Percentiles rank a stretch among this genome's conserved stretches.
Evolutionary conservation across 2,113 vertebrate species (phyloP).

Genomic region (Trogon melanurus): DNA sequence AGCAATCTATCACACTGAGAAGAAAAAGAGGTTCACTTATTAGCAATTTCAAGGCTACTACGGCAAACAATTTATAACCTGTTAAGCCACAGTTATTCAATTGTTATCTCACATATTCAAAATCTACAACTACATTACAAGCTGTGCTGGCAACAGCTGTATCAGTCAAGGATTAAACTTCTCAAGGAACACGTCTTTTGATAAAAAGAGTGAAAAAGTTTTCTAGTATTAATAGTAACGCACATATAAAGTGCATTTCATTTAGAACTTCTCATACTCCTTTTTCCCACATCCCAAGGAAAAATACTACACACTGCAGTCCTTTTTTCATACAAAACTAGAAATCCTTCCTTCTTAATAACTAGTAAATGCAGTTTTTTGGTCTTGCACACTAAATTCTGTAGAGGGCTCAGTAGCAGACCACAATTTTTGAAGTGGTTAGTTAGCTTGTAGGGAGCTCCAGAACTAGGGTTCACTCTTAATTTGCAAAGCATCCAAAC

Average conservation of each 20-base stretch:
- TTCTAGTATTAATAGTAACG: background rate
- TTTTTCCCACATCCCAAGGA: background rate
- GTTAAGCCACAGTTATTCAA: background rate
- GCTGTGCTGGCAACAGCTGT: background rate
- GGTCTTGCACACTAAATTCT: background rate
- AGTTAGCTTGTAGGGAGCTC: background rate
- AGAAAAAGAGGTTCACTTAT: background rate
- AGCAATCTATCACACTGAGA: accelerated
- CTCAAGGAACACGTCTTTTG: background rate
- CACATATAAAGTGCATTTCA: background rate
- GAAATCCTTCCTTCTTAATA: background rate
- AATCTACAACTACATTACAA: background rate
- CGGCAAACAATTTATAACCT: background rate
- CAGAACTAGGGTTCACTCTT: background rate
- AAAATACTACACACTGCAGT: background rate
- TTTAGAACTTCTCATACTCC: background rate
- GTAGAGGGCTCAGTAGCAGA: background rate
- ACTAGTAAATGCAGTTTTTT: background rate
- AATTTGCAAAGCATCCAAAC: background rate
- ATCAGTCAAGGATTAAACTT: background rate
- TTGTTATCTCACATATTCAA: background rate
- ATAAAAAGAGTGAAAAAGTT: background rate
- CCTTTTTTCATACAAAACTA: background rate
- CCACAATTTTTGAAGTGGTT: background rate
- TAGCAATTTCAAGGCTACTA: background rate